Base-by-base conservation (phyloP, 53 echinoderm and acorn worm genomes). In the Luidia sarsii region DNA sequence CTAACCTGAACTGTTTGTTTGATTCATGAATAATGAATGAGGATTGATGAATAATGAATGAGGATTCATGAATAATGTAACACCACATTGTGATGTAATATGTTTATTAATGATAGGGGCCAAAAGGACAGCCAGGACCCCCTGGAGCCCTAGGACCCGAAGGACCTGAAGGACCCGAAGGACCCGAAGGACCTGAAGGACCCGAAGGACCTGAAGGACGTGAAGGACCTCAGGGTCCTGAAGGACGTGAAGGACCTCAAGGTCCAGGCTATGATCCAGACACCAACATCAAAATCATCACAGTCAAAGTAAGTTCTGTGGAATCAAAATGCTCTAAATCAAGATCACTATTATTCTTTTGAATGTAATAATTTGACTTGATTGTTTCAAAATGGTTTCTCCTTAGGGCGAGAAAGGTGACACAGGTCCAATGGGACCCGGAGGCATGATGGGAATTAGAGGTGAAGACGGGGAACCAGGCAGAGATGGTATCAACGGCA, bases 401-500 rank as follows among this genome's bases (percentile, higher is more conserved):
- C 29, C 34, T 5, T 34, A 71, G 64, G 88, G 88, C 33, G 88
- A 88, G 31, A 65, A 65, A 37, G 90, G 90, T 15, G 81, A 70
- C 20, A 19, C 66, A 23, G 91, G 90, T 3, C 50, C 27, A 1
- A 14, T 43, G n/a, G 90, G 90, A 15, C 39, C 32, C 3, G 37
- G 30, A 4, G 90, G 88, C 23, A 67, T 43, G 45, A 8, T 27
- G 43, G 67, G 67, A 45, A 10, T 55, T 6, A 46, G 22, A 2
- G 91, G 87, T 6, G 34, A n/a, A 7, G 70, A 75, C 35, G 91
- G 87, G 35, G 27, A 33, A 35, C 86, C 90, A 28, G 90, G 90
- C 1, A 45, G 28, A 21, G 45, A 50, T 33, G 69, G 77, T 30
- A 3, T 77, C 43, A 77, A 77, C 23, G 77, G 77, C 4, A 77